These are phyloP conservation scores for Saxicola maurus DNA, from an alignment of 2,797 vertebrate genomes.

Conservation along the genomic window DNA sequence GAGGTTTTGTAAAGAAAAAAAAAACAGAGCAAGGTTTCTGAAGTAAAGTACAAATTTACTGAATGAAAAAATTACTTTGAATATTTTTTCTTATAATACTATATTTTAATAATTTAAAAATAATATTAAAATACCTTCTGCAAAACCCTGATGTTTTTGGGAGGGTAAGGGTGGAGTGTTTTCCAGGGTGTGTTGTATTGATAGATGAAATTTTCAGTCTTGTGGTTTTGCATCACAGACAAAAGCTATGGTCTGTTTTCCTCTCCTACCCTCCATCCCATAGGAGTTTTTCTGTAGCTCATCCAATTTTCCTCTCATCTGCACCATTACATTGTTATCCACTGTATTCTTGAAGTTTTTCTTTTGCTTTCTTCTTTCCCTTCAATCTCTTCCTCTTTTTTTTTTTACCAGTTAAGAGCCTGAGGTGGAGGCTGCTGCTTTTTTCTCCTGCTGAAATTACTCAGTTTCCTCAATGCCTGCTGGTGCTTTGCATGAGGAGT, in stretches of 20 bases:
- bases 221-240: background rate
- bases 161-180: background rate
- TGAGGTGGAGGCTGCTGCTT: background rate
- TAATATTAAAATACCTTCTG: background rate
- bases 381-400: background rate
- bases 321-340: background rate
- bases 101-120: background rate
- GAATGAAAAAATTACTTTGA: background rate
- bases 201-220: background rate
- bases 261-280: background rate
- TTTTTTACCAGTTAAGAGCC: background rate
- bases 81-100: background rate
- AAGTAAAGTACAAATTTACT: background rate
- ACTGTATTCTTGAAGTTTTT: background rate
- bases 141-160: background rate
- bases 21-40: background rate
- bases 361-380: background rate
- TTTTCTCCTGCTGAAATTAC: background rate
- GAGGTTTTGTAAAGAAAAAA: background rate
- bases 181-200: background rate
- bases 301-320: background rate
- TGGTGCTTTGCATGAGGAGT: background rate
- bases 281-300: background rate
- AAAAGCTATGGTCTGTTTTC: background rate
- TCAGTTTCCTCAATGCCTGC: accelerated